Conservation (phyloP, 2,888 invertebrate species). For the Chironomus riparius region DNA sequence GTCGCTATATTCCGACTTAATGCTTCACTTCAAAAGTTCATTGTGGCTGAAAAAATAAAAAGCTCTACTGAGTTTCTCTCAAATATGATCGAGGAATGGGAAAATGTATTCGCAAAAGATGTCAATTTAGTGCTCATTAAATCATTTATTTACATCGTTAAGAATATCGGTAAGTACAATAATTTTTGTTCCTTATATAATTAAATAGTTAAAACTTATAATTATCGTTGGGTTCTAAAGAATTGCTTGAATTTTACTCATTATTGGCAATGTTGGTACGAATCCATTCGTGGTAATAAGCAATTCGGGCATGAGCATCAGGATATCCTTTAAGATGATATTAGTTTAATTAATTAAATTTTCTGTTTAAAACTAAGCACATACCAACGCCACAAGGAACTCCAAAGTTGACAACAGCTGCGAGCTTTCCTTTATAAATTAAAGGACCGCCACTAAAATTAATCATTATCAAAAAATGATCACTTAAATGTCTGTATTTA, state of each 20-base stretch:
- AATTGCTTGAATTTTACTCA: neutral
- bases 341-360: too few species aligned
- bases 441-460: constrained; percentile 38
- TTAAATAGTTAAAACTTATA: too few species aligned
- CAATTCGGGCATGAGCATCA: constrained; percentile 37
- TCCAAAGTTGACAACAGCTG: constrained; percentile 40
- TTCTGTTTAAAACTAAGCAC: neutral
- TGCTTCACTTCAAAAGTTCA: constrained; percentile 43
- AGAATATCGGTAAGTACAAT: constrained; percentile 24
- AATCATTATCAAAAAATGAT: constrained; percentile 30
- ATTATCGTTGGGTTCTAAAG: neutral
- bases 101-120: constrained; percentile 61
- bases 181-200: too few species aligned
- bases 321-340: constrained; percentile 31
- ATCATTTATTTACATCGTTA: constrained; percentile 29
- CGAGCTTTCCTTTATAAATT: constrained; percentile 34
- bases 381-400: constrained; percentile 34
- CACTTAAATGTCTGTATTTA: neutral
- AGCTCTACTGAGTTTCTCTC: constrained; percentile 38
- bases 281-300: constrained; percentile 38
- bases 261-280: constrained; percentile 31
- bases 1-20: constrained; percentile 48
- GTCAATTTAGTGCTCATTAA: constrained; percentile 42
- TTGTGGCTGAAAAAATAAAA: constrained; percentile 38
- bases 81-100: constrained; percentile 56